Evolutionary conservation across 92 coral and sea anemone genomes (phyloP).

Genomic region (Phymanthus crucifer): DNA sequence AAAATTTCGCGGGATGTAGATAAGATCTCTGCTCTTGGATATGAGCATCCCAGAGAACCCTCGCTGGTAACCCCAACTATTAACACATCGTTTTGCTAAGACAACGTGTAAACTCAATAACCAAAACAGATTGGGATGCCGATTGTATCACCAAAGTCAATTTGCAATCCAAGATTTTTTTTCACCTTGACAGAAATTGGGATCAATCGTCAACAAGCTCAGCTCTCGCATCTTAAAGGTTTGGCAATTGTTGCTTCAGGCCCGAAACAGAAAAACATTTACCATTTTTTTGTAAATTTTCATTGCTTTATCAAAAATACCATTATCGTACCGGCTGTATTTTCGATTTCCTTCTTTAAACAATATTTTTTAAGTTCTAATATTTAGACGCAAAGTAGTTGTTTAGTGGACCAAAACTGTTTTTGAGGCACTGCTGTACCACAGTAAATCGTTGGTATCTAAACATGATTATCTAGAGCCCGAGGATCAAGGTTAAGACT

Average conservation of each 20-base stretch:
- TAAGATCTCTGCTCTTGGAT: conserved; percentile 29
- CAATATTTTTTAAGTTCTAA: no score
- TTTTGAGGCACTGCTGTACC: not conserved
- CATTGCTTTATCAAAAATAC: no score
- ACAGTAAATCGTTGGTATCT: not conserved
- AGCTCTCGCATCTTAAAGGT: not conserved
- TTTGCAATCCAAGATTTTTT: conserved; percentile 5
- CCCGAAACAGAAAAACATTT: no score
- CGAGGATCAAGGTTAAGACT: not conserved
- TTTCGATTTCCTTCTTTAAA: no score
- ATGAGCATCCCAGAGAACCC: conserved; percentile 7
- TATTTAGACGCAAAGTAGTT: no score
- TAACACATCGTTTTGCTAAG: not conserved
- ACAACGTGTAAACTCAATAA: not conserved
- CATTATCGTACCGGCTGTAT: no score
- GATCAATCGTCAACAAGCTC: not conserved
- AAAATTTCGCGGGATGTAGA: not conserved
- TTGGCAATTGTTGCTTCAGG: not conserved
- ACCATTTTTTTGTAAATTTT: no score
- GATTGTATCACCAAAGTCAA: conserved; percentile 10
- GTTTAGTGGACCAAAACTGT: not conserved
- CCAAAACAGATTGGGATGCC: conserved; percentile 7
- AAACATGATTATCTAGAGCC: not conserved
- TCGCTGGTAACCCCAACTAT: conserved; percentile 14
- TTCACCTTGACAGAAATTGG: not conserved